phyloP scores from a whole-genome alignment of 2,888 invertebrate species.

The Platycheirus rosarum region DNA sequence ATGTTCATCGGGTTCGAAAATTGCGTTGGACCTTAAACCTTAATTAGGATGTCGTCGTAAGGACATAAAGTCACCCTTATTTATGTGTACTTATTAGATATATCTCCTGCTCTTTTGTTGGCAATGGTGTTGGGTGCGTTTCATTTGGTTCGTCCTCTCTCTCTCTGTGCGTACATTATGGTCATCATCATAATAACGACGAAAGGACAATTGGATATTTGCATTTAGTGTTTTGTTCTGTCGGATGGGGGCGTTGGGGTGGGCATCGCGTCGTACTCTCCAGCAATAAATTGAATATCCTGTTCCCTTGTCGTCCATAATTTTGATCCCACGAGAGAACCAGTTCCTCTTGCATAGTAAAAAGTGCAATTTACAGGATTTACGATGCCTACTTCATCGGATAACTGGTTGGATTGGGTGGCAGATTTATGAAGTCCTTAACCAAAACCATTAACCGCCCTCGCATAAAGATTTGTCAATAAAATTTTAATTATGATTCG shows the following conservation, averaged over 20 bases:
- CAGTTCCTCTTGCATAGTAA: conserved; percentile 27
- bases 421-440: conserved; percentile 69
- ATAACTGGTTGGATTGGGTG: conserved; percentile 54
- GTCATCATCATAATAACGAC: conserved; percentile 63
- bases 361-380: conserved; percentile 66
- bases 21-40: conserved; percentile 74
- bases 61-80: conserved; percentile 72
- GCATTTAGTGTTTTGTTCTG: conserved; percentile 53
- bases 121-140: background rate
- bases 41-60: conserved; percentile 74
- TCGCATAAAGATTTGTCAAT: conserved; percentile 63
- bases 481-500: conserved; percentile 69
- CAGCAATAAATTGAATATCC: conserved; percentile 69
- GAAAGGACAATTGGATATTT: conserved; percentile 71
- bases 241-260: background rate
- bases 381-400: conserved; percentile 54
- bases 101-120: conserved; percentile 28
- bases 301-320: conserved; percentile 52
- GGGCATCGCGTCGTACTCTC: conserved; percentile 8
- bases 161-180: conserved; percentile 45
- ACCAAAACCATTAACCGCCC: conserved; percentile 66
- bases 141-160: too few relatives aligned
- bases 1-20: conserved; percentile 73
- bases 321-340: conserved; percentile 9
- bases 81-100: conserved; percentile 74